Evolutionary conservation across 2,113 vertebrate genomes (phyloP).

Genomic region (Pomatostomus ruficeps): DNA sequence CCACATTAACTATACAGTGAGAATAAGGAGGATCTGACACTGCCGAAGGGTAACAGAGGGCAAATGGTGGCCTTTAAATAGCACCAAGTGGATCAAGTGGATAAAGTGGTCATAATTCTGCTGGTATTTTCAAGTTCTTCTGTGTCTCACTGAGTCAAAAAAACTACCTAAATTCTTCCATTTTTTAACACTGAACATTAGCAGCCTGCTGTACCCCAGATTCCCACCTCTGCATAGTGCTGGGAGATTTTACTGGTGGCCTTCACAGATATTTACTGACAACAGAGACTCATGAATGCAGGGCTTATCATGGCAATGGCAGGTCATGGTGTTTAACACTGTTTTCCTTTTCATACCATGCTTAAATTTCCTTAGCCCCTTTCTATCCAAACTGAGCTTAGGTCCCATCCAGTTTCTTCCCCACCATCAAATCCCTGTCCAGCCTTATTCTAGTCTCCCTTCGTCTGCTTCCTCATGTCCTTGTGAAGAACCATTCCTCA

Average conservation of each 20-base stretch:
- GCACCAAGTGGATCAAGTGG: neutral
- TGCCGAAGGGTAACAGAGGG: neutral
- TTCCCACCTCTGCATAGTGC: neutral
- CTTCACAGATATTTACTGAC: neutral
- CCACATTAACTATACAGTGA: neutral
- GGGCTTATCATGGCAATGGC: neutral
- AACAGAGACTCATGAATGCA: neutral
- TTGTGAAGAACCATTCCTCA: neutral
- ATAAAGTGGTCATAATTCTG: neutral
- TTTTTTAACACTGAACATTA: neutral
- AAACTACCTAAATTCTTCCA: neutral
- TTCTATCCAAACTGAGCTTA: neutral
- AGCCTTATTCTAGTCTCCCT: neutral
- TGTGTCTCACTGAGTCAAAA: neutral
- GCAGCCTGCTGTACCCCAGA: neutral
- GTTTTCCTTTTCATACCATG: neutral
- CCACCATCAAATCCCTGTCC: neutral
- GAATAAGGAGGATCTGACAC: neutral
- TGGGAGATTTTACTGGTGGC: neutral
- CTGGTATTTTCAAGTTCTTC: neutral
- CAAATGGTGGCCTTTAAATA: neutral
- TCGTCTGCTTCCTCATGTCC: neutral
- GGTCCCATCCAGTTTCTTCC: neutral
- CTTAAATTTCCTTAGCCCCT: neutral
- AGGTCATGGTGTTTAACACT: neutral